Evolutionary conservation across 2,888 invertebrate genomes (phyloP).

Genomic region (Monopis laevigella): DNA sequence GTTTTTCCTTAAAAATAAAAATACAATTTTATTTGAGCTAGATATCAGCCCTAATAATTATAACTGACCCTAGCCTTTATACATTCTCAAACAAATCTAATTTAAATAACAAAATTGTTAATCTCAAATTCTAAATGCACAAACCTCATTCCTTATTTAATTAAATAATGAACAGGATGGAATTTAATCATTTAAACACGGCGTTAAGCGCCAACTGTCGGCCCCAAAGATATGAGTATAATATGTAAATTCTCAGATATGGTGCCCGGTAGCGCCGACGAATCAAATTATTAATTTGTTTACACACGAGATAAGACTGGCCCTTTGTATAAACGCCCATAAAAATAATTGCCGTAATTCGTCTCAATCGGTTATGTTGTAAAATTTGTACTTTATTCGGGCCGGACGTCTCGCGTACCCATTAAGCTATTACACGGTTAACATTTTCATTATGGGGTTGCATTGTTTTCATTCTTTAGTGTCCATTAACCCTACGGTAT

Average conservation of each 20-base stretch:
- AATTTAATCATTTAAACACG: background rate
- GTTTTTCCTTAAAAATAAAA: too few species aligned
- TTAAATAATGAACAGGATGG: background rate
- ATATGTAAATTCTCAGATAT: slow-evolving; percentile 22
- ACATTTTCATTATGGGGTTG: slow-evolving; percentile 23
- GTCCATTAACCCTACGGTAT: too few species aligned
- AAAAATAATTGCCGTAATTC: slow-evolving; percentile 52
- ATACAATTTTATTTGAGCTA: too few species aligned
- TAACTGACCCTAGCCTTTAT: too few species aligned
- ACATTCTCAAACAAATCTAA: too few species aligned
- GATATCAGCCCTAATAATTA: too few species aligned
- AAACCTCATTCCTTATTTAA: background rate
- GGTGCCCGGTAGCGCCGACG: slow-evolving; percentile 28
- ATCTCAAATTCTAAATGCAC: too few species aligned
- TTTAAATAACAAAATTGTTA: too few species aligned
- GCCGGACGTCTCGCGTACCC: background rate
- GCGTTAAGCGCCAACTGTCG: slow-evolving; percentile 7
- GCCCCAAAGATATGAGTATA: slow-evolving; percentile 16
- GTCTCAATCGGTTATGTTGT: slow-evolving; percentile 39
- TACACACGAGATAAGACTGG: slow-evolving; percentile 35
- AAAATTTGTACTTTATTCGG: slow-evolving; percentile 30
- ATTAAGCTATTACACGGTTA: slow-evolving; percentile 30
- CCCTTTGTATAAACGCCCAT: slow-evolving; percentile 37
- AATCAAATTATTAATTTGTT: slow-evolving; percentile 41
- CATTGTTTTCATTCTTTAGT: slow-evolving; percentile 1